Evolutionary conservation across 2,888 invertebrate species (phyloP), one percentile per base, ranked within the genome.

Genomic region (Lathronympha strigana): DNA sequence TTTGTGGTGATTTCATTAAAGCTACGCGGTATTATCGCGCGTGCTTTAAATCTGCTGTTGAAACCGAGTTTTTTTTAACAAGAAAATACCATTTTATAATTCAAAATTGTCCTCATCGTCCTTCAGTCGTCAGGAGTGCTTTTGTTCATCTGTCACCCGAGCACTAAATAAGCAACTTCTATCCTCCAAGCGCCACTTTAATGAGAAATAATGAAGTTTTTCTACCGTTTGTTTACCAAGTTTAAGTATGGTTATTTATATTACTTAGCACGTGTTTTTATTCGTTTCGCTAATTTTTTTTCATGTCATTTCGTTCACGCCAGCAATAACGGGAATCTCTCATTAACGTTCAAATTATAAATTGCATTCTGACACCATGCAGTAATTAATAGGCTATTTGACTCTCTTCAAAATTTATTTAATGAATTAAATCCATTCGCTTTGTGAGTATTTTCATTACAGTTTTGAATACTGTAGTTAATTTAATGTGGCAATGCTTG

Each of bases 131-230:
- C 60, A 78, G 72, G 73, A 81, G 82, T 80, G 81, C 82, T 83
- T 84, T 84, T 82, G 83, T 86, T 79, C 84, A 85, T 88, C 84
- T 86, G 88, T 90, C 88, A 87, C 84, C 74, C 74, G 76, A 77
- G 71, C 79, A 83, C 87, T 86, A 85, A 86, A 88, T 85, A 88
- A 90, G 83, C 83, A 87, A 87, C 84, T 87, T 87, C 84, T 82
- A 85, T 85, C 82, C 84, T 79, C 79, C 77, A 80, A 84, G 84
- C 76, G 84, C 80, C 82, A 79, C 86, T 88, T 86, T 90, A 91
- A 92, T 90, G 87, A 90, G 83, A 85, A 90, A 76, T 88, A 89
- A 92, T 91, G 89, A 89, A 87, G 86, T 86, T 79, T 72, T 79
- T 79, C 86, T 86, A 78, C 77, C 78, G 70, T 68, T 79, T 86